phyloP scores from a whole-genome alignment of 2,113 vertebrate genomes.

The Paratilapia polleni region DNA sequence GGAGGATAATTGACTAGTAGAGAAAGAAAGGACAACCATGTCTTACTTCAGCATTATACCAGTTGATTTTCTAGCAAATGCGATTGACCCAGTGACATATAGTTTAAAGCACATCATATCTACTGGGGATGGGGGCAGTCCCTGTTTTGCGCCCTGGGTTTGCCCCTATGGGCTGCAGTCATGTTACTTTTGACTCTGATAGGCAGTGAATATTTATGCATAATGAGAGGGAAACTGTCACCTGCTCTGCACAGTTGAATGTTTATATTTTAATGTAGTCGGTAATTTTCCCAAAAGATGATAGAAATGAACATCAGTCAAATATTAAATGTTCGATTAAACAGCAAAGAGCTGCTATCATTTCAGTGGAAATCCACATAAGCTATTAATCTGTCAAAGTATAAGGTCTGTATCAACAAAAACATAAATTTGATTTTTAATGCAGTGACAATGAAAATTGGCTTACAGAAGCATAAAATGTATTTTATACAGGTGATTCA shows the following conservation, averaged over 20 bases:
- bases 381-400: not conserved
- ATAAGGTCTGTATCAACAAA: not conserved
- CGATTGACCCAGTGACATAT: not conserved
- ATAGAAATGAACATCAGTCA: not conserved
- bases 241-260: not conserved
- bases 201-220: not conserved
- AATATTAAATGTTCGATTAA: not conserved
- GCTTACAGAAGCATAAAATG: slow-evolving; percentile 12
- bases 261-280: slow-evolving; percentile 7
- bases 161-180: not conserved
- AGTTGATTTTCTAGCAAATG: not conserved
- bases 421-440: slow-evolving; percentile 10
- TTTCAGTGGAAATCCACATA: not conserved
- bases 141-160: not conserved
- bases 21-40: not conserved
- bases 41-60: not conserved
- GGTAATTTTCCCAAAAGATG: not conserved
- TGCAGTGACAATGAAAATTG: slow-evolving; percentile 5
- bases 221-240: not conserved
- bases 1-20: not conserved
- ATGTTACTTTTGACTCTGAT: not conserved
- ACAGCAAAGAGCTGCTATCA: not conserved
- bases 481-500: slow-evolving; percentile 16
- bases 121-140: not conserved
- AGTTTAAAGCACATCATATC: not conserved